Evolutionary conservation across 2,888 invertebrate genomes (phyloP).

Genomic region (Carabus problematicus): DNA sequence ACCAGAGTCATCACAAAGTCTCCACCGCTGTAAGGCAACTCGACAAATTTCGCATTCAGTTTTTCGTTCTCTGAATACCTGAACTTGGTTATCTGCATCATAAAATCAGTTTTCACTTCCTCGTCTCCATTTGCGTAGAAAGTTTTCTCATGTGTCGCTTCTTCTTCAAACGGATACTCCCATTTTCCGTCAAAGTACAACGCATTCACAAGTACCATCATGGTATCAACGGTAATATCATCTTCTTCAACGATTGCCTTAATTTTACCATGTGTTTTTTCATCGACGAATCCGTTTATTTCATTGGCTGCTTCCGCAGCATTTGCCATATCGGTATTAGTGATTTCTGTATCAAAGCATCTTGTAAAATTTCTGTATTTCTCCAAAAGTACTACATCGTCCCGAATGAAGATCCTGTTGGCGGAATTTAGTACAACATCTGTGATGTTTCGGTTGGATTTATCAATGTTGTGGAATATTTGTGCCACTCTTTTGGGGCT

Average conservation of each 20-base stretch:
- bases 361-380: neutral
- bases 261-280: slow-evolving; percentile 32
- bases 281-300: slow-evolving; percentile 27
- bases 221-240: slow-evolving; percentile 2
- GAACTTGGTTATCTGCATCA: slow-evolving; percentile 7
- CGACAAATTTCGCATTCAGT: slow-evolving; percentile 24
- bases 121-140: slow-evolving; percentile 20
- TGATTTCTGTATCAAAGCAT: slow-evolving; percentile 13
- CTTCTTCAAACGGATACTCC: slow-evolving; percentile 17
- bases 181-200: slow-evolving; percentile 33
- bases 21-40: slow-evolving; percentile 12
- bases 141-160: neutral
- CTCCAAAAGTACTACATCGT: neutral
- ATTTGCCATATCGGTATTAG: neutral
- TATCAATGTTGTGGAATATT: neutral
- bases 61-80: slow-evolving; percentile 18
- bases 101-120: slow-evolving; percentile 12
- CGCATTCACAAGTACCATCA: slow-evolving; percentile 18
- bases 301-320: neutral
- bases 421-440: slow-evolving; percentile 18
- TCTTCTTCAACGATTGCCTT: slow-evolving; percentile 8
- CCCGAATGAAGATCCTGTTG: slow-evolving; percentile 33
- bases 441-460: neutral
- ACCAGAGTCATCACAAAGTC: slow-evolving; percentile 33
- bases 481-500: neutral